phyloP scores from a whole-genome alignment of 2,888 invertebrate species.

The Trissolcus brochymenae region DNA sequence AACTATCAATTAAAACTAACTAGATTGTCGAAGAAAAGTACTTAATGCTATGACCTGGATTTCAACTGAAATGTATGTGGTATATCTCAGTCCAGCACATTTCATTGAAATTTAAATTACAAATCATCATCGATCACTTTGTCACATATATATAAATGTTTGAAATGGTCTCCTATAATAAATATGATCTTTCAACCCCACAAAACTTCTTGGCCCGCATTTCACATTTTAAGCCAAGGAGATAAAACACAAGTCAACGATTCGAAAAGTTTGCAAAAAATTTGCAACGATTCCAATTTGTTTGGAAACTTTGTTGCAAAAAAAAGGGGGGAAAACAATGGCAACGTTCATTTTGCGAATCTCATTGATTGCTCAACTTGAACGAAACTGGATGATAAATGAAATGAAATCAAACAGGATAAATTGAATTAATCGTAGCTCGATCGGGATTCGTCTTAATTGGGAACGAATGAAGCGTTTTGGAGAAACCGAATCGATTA shows the following conservation, averaged over 20 bases:
- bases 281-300: no score
- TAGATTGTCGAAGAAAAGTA: slow-evolving; percentile 35
- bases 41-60: slow-evolving; percentile 46
- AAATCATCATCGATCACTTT: not conserved
- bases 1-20: slow-evolving; percentile 42
- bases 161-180: not conserved
- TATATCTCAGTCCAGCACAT: slow-evolving; percentile 23
- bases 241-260: no score
- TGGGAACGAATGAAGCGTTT: slow-evolving; percentile 15
- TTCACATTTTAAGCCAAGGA: no score
- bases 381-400: not conserved
- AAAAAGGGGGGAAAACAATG: no score
- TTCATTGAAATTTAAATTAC: slow-evolving; percentile 28
- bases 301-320: no score
- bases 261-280: no score
- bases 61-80: slow-evolving; percentile 35
- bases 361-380: no score
- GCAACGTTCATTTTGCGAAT: no score
- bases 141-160: slow-evolving; percentile 8
- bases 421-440: slow-evolving; percentile 4
- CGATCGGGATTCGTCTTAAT: slow-evolving; percentile 3
- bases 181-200: no score
- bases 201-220: no score
- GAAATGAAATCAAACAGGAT: not conserved
- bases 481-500: slow-evolving; percentile 35